Evolutionary conservation across 1,140 invertebrate genomes (phyloP).

Genomic region (Zaprionus vittiger): DNA sequence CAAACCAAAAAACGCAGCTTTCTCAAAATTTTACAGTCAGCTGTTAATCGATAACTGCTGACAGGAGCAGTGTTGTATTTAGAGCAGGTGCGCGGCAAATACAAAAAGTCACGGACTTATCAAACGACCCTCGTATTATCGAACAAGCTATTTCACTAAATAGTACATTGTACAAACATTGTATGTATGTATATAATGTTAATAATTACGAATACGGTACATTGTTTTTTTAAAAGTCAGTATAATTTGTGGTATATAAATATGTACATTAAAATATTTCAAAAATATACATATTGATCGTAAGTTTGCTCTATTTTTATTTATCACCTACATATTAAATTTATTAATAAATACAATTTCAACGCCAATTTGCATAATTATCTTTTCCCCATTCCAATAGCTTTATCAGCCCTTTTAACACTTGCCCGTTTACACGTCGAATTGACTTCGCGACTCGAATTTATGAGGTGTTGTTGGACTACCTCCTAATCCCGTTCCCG

Average conservation of each 20-base stretch:
- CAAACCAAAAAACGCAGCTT: too few species aligned
- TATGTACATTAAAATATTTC: neutral
- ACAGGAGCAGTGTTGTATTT: too few species aligned
- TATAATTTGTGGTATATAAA: neutral
- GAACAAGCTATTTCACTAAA: too few species aligned
- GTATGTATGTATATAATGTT: too few species aligned
- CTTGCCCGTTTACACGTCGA: neutral
- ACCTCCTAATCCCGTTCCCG: neutral
- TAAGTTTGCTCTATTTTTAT: neutral
- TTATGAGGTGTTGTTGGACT: neutral
- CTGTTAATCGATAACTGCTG: too few species aligned
- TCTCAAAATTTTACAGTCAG: too few species aligned
- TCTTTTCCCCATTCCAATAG: neutral
- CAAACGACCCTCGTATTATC: too few species aligned
- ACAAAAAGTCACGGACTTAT: too few species aligned
- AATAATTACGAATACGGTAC: too few species aligned
- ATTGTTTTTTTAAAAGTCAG: too few species aligned
- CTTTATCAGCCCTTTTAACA: neutral
- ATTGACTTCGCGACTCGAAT: constrained; percentile 5
- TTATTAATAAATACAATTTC: neutral
- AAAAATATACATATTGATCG: neutral
- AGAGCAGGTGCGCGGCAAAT: too few species aligned
- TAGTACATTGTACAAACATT: too few species aligned
- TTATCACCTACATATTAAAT: neutral
- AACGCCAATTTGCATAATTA: neutral